phyloP scores from a whole-genome alignment of 2,113 vertebrate genomes.

The Propithecus coquereli region DNA sequence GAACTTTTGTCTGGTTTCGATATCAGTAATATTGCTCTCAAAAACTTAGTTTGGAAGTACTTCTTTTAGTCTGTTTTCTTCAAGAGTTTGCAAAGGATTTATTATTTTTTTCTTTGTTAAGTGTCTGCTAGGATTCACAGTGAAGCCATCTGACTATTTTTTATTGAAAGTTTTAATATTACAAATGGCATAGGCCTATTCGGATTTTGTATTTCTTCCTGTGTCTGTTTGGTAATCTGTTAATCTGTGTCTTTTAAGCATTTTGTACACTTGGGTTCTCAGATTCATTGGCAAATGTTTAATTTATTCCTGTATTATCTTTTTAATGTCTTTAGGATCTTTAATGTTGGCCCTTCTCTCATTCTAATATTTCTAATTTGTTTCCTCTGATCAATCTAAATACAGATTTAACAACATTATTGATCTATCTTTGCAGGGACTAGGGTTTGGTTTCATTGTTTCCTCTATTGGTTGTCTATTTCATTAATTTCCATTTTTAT shows the following conservation, averaged over 20 bases:
- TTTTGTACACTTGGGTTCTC: not conserved
- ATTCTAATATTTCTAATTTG: not conserved
- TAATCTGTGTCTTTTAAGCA: not conserved
- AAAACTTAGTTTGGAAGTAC: not conserved
- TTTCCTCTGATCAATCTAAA: not conserved
- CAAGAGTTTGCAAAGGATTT: not conserved
- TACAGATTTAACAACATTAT: not conserved
- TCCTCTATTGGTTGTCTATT: not conserved
- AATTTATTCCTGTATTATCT: not conserved
- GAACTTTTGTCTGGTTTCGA: not conserved
- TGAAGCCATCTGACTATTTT: not conserved
- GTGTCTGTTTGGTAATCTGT: not conserved
- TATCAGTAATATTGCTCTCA: not conserved
- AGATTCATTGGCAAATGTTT: not conserved
- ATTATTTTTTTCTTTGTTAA: not conserved
- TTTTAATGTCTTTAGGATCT: not conserved
- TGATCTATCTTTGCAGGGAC: not conserved
- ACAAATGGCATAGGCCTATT: not conserved
- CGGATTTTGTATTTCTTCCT: not conserved
- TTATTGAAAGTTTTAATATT: not conserved
- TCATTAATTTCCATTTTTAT: not conserved
- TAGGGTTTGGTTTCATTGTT: not conserved
- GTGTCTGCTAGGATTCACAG: not conserved
- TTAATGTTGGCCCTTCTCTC: not conserved
- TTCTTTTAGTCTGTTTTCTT: not conserved